phyloP scores from a whole-genome alignment of 2,113 vertebrate species.

The Cavia aperea region DNA sequence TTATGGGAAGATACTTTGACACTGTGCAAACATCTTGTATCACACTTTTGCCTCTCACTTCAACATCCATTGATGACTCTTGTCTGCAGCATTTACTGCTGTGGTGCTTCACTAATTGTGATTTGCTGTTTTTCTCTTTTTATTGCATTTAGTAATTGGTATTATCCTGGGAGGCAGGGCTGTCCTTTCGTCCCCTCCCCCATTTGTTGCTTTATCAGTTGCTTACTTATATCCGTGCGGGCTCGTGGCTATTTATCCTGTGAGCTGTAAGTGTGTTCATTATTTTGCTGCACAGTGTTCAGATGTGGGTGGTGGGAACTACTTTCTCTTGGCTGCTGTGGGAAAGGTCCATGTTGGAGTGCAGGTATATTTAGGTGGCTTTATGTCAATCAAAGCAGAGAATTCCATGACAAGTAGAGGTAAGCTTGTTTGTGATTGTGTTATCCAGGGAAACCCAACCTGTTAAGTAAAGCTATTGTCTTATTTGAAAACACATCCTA shows the following conservation, averaged over 20 bases:
- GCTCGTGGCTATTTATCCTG: not conserved
- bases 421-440: not conserved
- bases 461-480: not conserved
- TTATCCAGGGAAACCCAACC: not conserved
- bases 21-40: not conserved
- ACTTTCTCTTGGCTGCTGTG: not conserved
- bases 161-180: constrained; percentile 2
- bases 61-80: not conserved
- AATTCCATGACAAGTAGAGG: not conserved
- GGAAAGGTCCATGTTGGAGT: not conserved
- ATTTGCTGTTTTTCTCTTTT: not conserved
- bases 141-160: not conserved
- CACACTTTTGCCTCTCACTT: not conserved
- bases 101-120: not conserved
- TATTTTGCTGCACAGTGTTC: not conserved
- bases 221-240: not conserved
- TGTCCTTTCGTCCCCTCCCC: not conserved
- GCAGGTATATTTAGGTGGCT: not conserved
- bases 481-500: constrained; percentile 2
- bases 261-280: not conserved
- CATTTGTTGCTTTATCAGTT: not conserved
- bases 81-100: not conserved
- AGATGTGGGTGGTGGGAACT: not conserved
- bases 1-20: not conserved
- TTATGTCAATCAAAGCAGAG: not conserved